A percentile compares a stretch with the other conserved stretches of the same genome.
Conservation (phyloP, 2,113 vertebrate genomes). For the Trichechus manatus region DNA sequence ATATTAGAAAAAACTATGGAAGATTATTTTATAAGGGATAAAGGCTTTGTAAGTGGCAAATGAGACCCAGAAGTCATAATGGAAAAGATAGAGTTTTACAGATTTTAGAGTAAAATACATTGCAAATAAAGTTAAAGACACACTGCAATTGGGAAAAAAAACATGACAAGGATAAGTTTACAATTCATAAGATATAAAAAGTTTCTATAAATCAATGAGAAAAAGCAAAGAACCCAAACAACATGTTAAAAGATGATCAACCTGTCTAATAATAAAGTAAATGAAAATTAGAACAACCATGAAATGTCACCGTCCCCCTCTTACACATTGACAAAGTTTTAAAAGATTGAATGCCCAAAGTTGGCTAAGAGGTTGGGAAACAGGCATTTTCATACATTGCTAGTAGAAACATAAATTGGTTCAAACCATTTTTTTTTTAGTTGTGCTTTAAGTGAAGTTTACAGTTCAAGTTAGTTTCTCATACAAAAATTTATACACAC, state of each 20-base stretch:
- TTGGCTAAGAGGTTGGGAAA: neutral
- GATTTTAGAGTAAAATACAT: conserved; percentile 34
- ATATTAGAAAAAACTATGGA: conserved; percentile 52
- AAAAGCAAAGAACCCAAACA: neutral
- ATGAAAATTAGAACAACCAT: neutral
- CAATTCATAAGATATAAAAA: neutral
- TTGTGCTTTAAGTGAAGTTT: no score
- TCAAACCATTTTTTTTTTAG: neutral
- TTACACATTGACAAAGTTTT: neutral
- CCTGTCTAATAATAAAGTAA: neutral
- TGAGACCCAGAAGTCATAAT: conserved; percentile 42
- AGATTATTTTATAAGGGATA: conserved; percentile 68
- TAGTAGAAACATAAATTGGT: neutral
- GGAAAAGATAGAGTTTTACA: conserved; percentile 56
- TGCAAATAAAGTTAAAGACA: conserved; percentile 20
- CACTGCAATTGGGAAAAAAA: neutral
- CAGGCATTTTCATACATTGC: neutral
- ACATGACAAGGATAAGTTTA: neutral
- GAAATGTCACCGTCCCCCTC: neutral
- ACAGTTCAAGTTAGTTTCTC: no score
- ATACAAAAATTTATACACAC: no score
- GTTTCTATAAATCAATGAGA: neutral
- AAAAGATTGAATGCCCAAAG: neutral
- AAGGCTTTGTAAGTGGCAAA: conserved; percentile 49
- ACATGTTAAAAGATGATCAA: neutral